phyloP scores from a whole-genome alignment of 2,888 invertebrate species.

The Spodoptera picta region DNA sequence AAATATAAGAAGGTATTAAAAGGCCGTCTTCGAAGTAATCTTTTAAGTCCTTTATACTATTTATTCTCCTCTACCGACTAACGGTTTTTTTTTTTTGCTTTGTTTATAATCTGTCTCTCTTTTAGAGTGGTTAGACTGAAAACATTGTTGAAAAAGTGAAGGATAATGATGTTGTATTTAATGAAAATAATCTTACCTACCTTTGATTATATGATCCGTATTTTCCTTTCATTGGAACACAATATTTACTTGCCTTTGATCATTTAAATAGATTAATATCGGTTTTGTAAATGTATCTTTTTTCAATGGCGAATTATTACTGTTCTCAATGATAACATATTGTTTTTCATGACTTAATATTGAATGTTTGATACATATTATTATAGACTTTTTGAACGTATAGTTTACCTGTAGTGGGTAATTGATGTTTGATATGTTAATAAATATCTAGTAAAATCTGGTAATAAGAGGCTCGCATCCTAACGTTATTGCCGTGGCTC shows the following conservation, averaged over 20 bases:
- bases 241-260: not conserved
- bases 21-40: constrained; percentile 5
- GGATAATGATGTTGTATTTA: constrained; percentile 1
- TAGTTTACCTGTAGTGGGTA: constrained; percentile 5
- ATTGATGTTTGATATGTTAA: not conserved
- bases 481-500: constrained; percentile 31
- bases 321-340: too few relatives aligned
- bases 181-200: constrained; percentile 7
- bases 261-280: not conserved
- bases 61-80: not conserved
- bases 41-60: constrained; percentile 12
- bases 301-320: too few relatives aligned
- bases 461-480: constrained; percentile 14
- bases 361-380: not conserved
- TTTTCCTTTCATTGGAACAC: not conserved
- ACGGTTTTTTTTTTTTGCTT: constrained; percentile 1
- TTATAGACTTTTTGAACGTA: not conserved
- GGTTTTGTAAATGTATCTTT: too few relatives aligned
- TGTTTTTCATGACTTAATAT: not conserved
- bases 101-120: not conserved
- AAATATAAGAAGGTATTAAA: constrained; percentile 16
- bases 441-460: constrained; percentile 12
- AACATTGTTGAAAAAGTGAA: constrained; percentile 3
- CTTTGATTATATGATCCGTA: not conserved
- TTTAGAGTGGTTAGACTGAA: not conserved